These are phyloP conservation scores for Notodonta dromedarius DNA, from an alignment of 2,888 invertebrate genomes.

Conservation along the genomic window DNA sequence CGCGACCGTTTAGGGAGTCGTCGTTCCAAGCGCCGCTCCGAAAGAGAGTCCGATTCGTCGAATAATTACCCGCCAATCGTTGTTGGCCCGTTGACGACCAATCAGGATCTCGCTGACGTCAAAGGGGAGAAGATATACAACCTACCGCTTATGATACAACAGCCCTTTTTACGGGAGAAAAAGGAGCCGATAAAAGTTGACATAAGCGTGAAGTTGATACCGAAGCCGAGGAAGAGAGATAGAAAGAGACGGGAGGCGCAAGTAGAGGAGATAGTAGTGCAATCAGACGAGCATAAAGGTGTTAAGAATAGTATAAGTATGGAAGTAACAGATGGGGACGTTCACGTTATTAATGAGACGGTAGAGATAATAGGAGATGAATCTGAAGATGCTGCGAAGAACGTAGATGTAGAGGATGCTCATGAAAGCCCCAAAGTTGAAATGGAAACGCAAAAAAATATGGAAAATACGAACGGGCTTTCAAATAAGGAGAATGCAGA, in stretches of 20 bases:
- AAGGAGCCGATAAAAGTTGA: conserved; percentile 91
- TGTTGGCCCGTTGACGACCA: conserved; percentile 79
- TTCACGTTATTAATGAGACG: conserved; percentile 67
- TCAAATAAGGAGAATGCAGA: conserved; percentile 6
- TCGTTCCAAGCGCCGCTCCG: conserved; percentile 77
- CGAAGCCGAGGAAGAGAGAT: conserved; percentile 82
- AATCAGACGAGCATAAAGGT: conserved; percentile 59
- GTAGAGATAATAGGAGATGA: conserved; percentile 56
- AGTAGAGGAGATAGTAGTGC: conserved; percentile 57
- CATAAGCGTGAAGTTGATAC: conserved; percentile 90
- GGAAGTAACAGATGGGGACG: conserved; percentile 70
- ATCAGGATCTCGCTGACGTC: conserved; percentile 76
- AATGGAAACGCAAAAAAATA: conserved; percentile 11
- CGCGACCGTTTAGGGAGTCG: conserved; percentile 66
- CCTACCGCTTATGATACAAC: conserved; percentile 82
- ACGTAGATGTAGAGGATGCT: conserved; percentile 26
- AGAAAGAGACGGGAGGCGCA: conserved; percentile 65
- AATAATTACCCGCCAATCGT: conserved; percentile 77
- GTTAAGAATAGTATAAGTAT: conserved; percentile 75
- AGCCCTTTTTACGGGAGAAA: conserved; percentile 85
- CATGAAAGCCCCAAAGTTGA: conserved; percentile 17
- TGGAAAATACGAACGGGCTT: conserved; percentile 7
- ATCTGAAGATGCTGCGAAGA: conserved; percentile 29
- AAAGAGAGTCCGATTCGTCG: conserved; percentile 85
- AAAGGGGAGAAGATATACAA: conserved; percentile 76